Base-by-base conservation (phyloP, 2,113 vertebrate species). In the Dasyprocta punctata region DNA sequence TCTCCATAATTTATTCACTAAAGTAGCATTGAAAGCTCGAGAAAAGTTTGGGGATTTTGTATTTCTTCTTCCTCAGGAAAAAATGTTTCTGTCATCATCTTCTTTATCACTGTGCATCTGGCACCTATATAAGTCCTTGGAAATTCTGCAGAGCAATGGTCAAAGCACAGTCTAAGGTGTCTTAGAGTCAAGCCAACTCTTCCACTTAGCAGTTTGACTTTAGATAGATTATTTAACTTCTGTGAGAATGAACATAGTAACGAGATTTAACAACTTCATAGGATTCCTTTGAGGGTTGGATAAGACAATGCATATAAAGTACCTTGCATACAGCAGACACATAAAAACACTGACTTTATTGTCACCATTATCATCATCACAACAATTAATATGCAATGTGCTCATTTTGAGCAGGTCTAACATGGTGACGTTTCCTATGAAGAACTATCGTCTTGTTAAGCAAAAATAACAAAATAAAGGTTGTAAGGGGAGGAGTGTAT, bases 401-500 rank as follows among this genome's bases (percentile, higher is more conserved):
- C 14, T 87, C 1, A 71, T 92, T 71, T 93, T 11, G 47, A 13
- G 41, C 56, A 58, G 14, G 26, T 52, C 38, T 69, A 87, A 88
- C 49, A 78, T 60, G 2, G 90, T 92, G 85, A 65, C 69, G 30
- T 92, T 85, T 67, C 24, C 60, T 78, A 26, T 54, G 36, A 56
- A 84, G 86, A 67, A 47, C 65, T 41, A 52, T 22, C 30, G 86
- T 83, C 11, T 22, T 69, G 38, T 65, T 90, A 87, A 47, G 11
- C 33, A 97, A 94, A 94, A 92, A 78, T 91, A 88, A 54, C 30
- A n/a, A 89, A 93, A 69, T 89, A 90, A 94, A 95, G 20, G 30
- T 60, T 65, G 6, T 84, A 7, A 82, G 36, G 28, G 33, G 17
- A 65, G 33, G 5, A 9, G 8, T 61, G 49, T 47, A 54, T 3